Evolutionary conservation across 2,113 vertebrate species (phyloP), one percentile per base, ranked within the genome.

Genomic region (Cepphus grylle): DNA sequence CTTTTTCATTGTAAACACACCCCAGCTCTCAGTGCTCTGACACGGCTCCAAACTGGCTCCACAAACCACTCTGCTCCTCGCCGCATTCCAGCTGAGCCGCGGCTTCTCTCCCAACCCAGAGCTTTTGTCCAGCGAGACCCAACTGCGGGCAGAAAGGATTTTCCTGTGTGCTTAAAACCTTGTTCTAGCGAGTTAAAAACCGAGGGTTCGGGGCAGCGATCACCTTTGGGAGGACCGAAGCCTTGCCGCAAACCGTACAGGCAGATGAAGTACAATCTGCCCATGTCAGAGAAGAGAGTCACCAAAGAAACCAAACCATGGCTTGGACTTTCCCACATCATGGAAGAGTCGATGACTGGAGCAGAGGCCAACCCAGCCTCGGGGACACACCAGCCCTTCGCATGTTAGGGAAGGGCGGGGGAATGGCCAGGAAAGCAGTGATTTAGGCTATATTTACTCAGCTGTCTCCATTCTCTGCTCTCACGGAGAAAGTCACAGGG

Each of bases 371-470:
- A 4, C 50, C 42, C 92, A 85, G 91, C 90, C 94, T 90, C 3
- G 49, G 92, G 96, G 93, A 93, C 85, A 88, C 93, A 67, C n/a
- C 81, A 79, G 90, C 86, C 84, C 91, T 53, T 47, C 0, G 43
- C 84, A 53, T 63, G 78, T 10, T 32, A n/a, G 81, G 74, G 90
- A 36, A 66, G 91, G 95, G 78, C 5, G 63, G 84, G 70, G 91
- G 90, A 89, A 88, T n/a, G 91, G 93, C 89, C 91, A 84, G 92
- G 96, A 96, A 97, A 94, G 93, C 92, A 82, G 74, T 72, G 93
- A 91, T 93, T 94, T 93, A 91, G 95, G 93, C 96, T 95, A 84
- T 95, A 96, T 97, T 95, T 95, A 95, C 95, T 97, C 97, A 97
- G 96, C 97, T 95, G 97, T 53, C 89, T 93, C 91, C 87, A 83